Conservation (phyloP, 2,888 invertebrate species). For the Ophonus ardosiacus region DNA sequence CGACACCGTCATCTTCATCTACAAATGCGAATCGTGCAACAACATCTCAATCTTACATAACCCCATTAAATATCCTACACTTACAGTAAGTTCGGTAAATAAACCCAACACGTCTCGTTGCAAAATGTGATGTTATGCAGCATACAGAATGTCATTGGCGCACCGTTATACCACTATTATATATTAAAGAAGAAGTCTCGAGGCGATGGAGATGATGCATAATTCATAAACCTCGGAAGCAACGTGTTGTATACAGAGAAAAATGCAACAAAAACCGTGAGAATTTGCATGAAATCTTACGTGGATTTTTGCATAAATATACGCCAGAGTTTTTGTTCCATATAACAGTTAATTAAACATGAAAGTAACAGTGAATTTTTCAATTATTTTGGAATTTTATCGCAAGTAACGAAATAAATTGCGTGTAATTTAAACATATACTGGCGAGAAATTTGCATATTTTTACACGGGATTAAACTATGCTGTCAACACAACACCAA, state of each 20-base stretch:
- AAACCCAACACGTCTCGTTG: neutral
- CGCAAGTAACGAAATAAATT: neutral
- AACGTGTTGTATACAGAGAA: slow-evolving; percentile 26
- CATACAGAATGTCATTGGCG: slow-evolving; percentile 33
- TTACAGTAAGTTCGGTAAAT: too few relatives aligned
- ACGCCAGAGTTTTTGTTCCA: slow-evolving; percentile 2
- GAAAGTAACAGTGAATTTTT: slow-evolving; percentile 28
- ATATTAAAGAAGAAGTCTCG: slow-evolving; percentile 16
- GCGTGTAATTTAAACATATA: neutral
- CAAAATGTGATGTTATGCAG: slow-evolving; percentile 1
- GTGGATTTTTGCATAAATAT: slow-evolving; percentile 10
- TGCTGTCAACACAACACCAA: neutral
- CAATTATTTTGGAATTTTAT: slow-evolving; percentile 28
- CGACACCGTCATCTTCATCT: too few relatives aligned
- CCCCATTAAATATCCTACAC: too few relatives aligned
- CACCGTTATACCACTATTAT: slow-evolving; percentile 41
- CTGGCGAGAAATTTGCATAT: neutral
- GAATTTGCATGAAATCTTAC: slow-evolving; percentile 37
- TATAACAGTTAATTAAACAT: slow-evolving; percentile 2
- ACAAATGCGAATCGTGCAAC: too few relatives aligned
- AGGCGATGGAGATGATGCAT: slow-evolving; percentile 36
- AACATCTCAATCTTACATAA: too few relatives aligned
- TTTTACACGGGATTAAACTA: neutral
- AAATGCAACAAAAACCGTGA: slow-evolving; percentile 34
- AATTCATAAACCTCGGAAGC: slow-evolving; percentile 40